Percentiles rank a stretch among this genome's conserved stretches.
phyloP scores from a whole-genome alignment of 2,797 vertebrate species.

The Poecile montanus region DNA sequence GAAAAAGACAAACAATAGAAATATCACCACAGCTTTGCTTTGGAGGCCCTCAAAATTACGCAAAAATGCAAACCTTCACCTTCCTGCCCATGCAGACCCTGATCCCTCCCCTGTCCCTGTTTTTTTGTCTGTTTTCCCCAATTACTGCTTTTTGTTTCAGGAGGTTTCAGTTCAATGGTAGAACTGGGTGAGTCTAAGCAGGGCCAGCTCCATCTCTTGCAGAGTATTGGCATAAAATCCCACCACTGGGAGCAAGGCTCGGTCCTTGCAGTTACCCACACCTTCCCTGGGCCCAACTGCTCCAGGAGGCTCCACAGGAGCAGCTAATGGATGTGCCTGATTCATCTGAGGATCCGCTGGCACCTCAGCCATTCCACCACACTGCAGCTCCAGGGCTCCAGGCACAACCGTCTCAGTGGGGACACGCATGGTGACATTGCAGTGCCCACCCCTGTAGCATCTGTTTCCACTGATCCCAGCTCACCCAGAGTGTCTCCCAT shows the following conservation, averaged over 20 bases:
- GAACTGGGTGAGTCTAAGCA: not conserved
- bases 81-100: not conserved
- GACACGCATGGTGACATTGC: accelerated
- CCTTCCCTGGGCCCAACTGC: not conserved
- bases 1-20: not conserved
- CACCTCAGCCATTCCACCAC: not conserved
- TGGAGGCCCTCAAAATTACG: not conserved
- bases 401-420: accelerated
- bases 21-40: not conserved
- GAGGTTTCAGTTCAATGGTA: not conserved
- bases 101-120: not conserved
- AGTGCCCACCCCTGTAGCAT: not conserved
- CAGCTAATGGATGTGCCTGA: not conserved
- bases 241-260: not conserved
- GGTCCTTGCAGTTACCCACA: not conserved
- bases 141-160: not conserved
- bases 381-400: not conserved
- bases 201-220: not conserved
- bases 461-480: not conserved
- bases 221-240: not conserved
- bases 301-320: not conserved
- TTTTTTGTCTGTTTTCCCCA: not conserved
- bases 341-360: not conserved
- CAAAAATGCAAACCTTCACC: not conserved
- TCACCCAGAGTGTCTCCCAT: constrained; percentile 91